A percentile compares a stretch with the other conserved stretches of the same genome.
Conservation (phyloP, 2,888 invertebrate genomes). For the Melinopterus prodromus region DNA sequence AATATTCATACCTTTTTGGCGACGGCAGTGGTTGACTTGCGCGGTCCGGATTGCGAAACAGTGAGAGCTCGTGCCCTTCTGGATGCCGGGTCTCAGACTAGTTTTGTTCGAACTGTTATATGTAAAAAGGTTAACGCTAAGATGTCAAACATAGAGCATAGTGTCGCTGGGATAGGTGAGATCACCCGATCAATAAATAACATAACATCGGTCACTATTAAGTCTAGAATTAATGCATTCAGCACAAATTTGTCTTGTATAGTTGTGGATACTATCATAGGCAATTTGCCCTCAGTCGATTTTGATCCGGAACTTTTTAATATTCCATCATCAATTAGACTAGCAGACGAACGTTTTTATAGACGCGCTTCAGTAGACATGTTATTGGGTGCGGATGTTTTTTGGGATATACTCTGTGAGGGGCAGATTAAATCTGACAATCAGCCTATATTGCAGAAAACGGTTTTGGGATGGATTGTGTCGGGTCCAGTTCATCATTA, state of each 20-base stretch:
- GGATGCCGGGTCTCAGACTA: conserved; percentile 26
- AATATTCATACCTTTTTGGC: conserved; percentile 17
- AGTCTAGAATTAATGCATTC: conserved; percentile 7
- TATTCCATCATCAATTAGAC: background rate
- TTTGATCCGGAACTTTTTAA: too few species aligned
- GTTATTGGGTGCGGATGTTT: background rate
- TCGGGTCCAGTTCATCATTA: background rate
- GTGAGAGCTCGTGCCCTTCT: conserved; percentile 24
- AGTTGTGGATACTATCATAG: conserved; percentile 5
- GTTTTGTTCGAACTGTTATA: conserved; percentile 13
- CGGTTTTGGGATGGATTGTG: conserved; percentile 9
- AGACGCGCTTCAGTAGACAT: too few species aligned
- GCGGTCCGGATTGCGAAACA: background rate
- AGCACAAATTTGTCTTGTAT: conserved; percentile 1
- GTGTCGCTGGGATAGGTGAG: conserved; percentile 13
- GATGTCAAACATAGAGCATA: background rate
- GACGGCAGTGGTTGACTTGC: conserved; percentile 15
- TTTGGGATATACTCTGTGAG: conserved; percentile 6
- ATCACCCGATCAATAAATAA: background rate
- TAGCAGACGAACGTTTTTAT: background rate
- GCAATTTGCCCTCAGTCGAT: background rate
- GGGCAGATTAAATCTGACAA: conserved; percentile 5
- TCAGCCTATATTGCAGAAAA: conserved; percentile 9
- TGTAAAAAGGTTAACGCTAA: conserved; percentile 8
- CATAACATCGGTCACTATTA: background rate